phyloP scores from a whole-genome alignment of 2,797 vertebrate genomes.

The Microcaecilia unicolor region DNA sequence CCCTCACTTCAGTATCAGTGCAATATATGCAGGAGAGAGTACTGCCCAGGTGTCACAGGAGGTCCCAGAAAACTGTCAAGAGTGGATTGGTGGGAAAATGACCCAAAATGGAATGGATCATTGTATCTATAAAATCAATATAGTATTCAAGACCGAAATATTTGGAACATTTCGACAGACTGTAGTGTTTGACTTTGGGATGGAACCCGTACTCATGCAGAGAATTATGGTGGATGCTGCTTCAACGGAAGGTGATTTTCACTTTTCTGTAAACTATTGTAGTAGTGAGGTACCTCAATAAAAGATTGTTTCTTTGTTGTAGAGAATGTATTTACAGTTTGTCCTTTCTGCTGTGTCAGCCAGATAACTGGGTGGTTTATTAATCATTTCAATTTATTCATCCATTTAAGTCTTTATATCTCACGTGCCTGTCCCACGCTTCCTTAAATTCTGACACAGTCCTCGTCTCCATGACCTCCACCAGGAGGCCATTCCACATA shows the following conservation, averaged over 20 bases:
- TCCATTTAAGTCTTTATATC: too few species aligned
- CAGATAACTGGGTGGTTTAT: too few species aligned
- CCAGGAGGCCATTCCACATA: too few species aligned
- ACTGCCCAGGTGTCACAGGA: conserved; percentile 73
- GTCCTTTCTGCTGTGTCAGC: too few species aligned
- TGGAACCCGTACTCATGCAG: conserved; percentile 95
- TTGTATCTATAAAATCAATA: conserved; percentile 84
- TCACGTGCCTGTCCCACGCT: too few species aligned
- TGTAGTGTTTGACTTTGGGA: conserved; percentile 96
- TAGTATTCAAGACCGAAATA: conserved; percentile 96
- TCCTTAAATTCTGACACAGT: too few species aligned
- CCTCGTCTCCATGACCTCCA: too few species aligned
- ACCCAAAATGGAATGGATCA: conserved; percentile 87
- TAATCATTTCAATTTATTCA: too few species aligned
- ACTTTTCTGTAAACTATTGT: too few species aligned
- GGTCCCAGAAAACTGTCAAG: conserved; percentile 80
- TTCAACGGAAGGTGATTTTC: conserved; percentile 94
- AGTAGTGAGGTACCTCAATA: too few species aligned
- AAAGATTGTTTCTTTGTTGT: too few species aligned
- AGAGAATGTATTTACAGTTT: too few species aligned
- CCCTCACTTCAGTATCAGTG: conserved; percentile 89
- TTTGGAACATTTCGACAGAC: conserved; percentile 98
- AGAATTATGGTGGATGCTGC: conserved; percentile 97
- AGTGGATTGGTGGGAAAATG: conserved; percentile 83
- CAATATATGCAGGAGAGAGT: conserved; percentile 78